phyloP scores from a whole-genome alignment of 2,888 invertebrate genomes.

The Acrobasis consociella region DNA sequence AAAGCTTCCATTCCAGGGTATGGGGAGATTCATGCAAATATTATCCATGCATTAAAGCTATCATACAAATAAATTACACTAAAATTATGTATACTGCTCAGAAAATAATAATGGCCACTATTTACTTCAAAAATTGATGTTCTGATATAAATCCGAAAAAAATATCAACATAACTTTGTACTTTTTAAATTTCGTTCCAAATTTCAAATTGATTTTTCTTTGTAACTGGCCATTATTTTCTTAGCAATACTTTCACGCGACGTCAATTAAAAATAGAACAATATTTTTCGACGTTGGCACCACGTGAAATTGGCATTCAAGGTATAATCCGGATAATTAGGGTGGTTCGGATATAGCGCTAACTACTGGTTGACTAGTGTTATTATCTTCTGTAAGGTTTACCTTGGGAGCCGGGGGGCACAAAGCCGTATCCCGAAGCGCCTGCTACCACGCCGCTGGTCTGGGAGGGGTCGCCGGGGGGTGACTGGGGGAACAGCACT shows the following conservation, averaged over 20 bases:
- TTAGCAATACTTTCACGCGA: slow-evolving; percentile 12
- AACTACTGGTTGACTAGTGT: slow-evolving; percentile 64
- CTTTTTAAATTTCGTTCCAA: slow-evolving; percentile 1
- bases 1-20: slow-evolving; percentile 31
- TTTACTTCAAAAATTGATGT: not conserved
- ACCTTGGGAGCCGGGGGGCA: slow-evolving; percentile 88
- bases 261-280: not conserved
- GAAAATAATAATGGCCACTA: not conserved
- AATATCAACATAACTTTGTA: slow-evolving; percentile 1
- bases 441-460: slow-evolving; percentile 92
- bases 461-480: slow-evolving; percentile 86
- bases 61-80: slow-evolving; percentile 59
- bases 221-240: not conserved
- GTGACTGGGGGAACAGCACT: slow-evolving; percentile 89
- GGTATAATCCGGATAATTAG: slow-evolving; percentile 46
- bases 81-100: slow-evolving; percentile 10
- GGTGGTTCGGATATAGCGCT: slow-evolving; percentile 50
- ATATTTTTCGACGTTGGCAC: not conserved
- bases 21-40: slow-evolving; percentile 57
- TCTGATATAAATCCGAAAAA: not conserved
- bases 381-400: slow-evolving; percentile 72
- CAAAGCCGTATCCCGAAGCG: slow-evolving; percentile 93
- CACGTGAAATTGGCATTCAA: slow-evolving; percentile 14
- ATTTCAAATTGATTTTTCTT: not conserved
- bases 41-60: slow-evolving; percentile 62